Percentiles rank a stretch among this genome's conserved stretches.
These are phyloP conservation scores for Enteromius anoplus DNA, from an alignment of 2,797 vertebrate species.

Conservation along the genomic window DNA sequence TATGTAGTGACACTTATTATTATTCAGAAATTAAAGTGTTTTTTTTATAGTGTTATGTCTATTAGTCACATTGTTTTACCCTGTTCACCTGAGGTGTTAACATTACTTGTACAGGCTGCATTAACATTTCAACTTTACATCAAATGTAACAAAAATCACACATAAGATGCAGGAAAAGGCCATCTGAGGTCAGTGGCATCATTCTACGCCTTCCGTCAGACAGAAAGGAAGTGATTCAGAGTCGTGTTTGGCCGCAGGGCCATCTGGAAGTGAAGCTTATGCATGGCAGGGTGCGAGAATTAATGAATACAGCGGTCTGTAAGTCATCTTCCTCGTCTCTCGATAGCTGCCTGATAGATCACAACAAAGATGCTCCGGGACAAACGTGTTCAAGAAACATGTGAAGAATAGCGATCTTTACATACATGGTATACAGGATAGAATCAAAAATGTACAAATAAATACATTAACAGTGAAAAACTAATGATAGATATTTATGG, in stretches of 20 bases:
- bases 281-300: constrained; percentile 26
- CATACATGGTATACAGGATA: background rate
- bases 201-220: background rate
- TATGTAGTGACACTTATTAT: too few relatives aligned
- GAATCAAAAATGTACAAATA: background rate
- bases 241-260: constrained; percentile 11
- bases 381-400: constrained; percentile 23
- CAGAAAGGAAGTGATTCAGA: constrained; percentile 34
- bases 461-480: background rate
- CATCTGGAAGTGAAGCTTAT: constrained; percentile 28
- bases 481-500: background rate
- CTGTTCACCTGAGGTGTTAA: background rate
- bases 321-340: constrained; percentile 36
- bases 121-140: background rate
- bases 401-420: background rate
- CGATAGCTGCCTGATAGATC: constrained; percentile 5
- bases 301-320: constrained; percentile 26
- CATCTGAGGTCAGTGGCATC: background rate
- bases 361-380: constrained; percentile 28
- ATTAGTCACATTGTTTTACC: background rate
- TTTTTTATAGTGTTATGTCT: background rate
- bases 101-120: background rate
- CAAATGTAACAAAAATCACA: background rate
- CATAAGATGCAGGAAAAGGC: background rate
- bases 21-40: too few relatives aligned